phyloP scores from a whole-genome alignment of 2,113 vertebrate genomes.

The Nesogale talazaci region DNA sequence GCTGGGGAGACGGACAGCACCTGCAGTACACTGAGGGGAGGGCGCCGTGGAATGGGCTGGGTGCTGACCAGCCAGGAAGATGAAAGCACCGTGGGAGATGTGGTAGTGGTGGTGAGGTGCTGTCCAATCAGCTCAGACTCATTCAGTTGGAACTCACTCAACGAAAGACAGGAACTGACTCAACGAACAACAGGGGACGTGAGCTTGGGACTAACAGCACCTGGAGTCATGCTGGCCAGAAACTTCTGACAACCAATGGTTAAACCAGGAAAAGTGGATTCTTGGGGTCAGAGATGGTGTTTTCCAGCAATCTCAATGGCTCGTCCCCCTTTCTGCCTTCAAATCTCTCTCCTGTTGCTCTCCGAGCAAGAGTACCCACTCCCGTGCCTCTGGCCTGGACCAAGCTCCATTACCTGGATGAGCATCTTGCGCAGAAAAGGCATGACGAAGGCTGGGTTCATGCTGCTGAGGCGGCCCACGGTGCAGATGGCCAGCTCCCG shows the following conservation, averaged over 20 bases:
- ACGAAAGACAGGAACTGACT: too few relatives aligned
- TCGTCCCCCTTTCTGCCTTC: background rate
- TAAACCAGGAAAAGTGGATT: background rate
- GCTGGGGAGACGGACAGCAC: too few relatives aligned
- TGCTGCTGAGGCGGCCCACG: conserved; percentile 97
- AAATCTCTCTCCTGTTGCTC: background rate
- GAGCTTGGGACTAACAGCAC: background rate
- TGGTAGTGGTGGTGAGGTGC: too few relatives aligned
- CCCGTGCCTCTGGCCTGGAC: background rate
- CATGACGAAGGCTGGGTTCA: conserved; percentile 99
- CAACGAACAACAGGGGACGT: too few relatives aligned
- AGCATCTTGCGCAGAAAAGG: conserved; percentile 99
- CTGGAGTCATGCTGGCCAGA: background rate
- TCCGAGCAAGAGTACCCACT: background rate
- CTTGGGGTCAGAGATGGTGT: background rate
- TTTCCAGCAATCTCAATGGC: background rate
- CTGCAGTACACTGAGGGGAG: background rate
- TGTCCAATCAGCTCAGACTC: too few relatives aligned
- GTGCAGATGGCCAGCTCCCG: conserved; percentile 98
- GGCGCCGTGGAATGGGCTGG: background rate
- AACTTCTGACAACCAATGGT: background rate
- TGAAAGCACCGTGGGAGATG: background rate
- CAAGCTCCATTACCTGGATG: conserved; percentile 91
- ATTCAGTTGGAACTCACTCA: too few relatives aligned
- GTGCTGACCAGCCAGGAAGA: background rate